Conservation (phyloP, 2,113 vertebrate species). For the Sinocyclocheilus maitianheensis region DNA sequence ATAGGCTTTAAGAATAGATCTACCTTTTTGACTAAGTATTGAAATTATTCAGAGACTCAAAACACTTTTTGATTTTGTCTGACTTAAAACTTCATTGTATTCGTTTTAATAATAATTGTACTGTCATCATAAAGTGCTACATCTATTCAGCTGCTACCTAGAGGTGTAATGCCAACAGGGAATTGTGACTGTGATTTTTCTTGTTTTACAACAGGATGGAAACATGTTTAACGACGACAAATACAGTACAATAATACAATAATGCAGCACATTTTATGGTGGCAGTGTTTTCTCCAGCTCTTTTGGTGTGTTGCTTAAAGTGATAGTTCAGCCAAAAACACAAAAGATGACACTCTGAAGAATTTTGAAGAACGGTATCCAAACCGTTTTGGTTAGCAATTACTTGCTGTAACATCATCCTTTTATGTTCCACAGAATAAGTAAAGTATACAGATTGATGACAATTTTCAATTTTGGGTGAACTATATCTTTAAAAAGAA, state of each 20-base stretch:
- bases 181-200: neutral
- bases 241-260: neutral
- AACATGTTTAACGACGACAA: neutral
- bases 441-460: neutral
- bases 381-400: neutral
- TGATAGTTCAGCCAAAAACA: neutral
- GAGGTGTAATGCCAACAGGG: neutral
- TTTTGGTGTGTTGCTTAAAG: neutral
- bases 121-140: neutral
- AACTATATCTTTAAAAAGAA: neutral
- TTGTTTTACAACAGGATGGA: conserved; percentile 35
- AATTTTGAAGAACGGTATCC: neutral
- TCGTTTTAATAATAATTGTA: neutral
- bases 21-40: neutral
- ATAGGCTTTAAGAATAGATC: neutral
- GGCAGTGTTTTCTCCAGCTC: neutral
- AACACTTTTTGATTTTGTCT: neutral
- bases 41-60: neutral
- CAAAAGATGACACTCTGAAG: neutral
- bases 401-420: neutral
- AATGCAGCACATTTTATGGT: neutral
- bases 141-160: neutral
- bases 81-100: neutral
- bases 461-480: neutral
- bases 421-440: neutral